Conservation (phyloP, 1,140 invertebrate species). For the Marisa cornuarietis region DNA sequence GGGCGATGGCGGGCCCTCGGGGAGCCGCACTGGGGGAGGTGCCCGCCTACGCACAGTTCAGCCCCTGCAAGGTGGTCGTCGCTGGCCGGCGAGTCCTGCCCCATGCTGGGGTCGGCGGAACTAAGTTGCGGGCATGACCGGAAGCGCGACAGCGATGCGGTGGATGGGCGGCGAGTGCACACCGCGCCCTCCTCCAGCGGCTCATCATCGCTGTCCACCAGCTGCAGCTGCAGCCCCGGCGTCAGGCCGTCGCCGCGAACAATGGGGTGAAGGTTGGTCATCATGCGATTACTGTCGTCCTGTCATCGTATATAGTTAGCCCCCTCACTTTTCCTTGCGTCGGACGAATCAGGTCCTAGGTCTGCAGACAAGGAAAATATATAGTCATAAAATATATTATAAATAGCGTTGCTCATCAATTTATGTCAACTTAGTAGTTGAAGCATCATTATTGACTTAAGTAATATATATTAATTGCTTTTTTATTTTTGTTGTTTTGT, state of each 20-base stretch:
- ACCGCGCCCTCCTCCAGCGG: conserved; percentile 14
- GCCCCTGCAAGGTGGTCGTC: conserved; percentile 22
- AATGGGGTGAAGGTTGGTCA: no score
- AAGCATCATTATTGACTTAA: no score
- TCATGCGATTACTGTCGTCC: no score
- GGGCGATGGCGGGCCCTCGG: conserved; percentile 14
- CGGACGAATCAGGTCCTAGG: no score
- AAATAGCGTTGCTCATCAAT: no score
- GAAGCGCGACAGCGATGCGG: conserved; percentile 31
- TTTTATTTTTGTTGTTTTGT: no score
- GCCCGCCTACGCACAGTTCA: conserved; percentile 18
- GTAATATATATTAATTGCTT: no score
- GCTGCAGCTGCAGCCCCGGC: conserved; percentile 22
- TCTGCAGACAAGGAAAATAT: no score
- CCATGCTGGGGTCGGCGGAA: conserved; percentile 17
- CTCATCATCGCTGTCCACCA: conserved; percentile 28
- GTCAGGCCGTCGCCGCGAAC: neutral
- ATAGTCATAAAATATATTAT: no score
- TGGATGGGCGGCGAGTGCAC: conserved; percentile 22
- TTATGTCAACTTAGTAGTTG: no score
- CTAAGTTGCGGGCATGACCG: conserved; percentile 49
- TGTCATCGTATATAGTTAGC: no score
- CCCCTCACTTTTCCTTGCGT: no score
- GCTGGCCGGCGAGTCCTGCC: conserved; percentile 26
- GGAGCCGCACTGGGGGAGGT: conserved; percentile 20